A percentile compares a stretch with the other conserved stretches of the same genome.
phyloP scores from a whole-genome alignment of 1,140 invertebrate species.

The Drosophila leontia region DNA sequence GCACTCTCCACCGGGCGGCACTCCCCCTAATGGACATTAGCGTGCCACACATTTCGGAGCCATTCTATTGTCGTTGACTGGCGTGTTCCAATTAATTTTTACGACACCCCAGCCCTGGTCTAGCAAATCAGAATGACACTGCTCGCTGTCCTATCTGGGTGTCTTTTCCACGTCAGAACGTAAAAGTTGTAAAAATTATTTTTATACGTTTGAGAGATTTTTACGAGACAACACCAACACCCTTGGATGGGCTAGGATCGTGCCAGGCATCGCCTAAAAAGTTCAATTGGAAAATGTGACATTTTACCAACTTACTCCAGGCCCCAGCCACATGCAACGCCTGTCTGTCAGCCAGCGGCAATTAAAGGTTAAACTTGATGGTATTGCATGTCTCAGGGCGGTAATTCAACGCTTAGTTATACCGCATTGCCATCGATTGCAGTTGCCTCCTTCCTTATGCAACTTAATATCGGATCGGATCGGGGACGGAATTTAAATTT shows the following conservation, averaged over 20 bases:
- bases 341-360: constrained; percentile 26
- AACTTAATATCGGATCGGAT: constrained; percentile 10
- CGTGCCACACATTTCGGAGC: constrained; percentile 49
- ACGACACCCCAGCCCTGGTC: constrained; percentile 36
- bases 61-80: constrained; percentile 17
- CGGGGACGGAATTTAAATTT: constrained; percentile 37
- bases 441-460: constrained; percentile 27
- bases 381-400: constrained; percentile 58
- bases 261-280: constrained; percentile 59
- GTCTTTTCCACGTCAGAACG: not conserved
- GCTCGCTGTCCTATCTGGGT: not conserved
- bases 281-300: constrained; percentile 61
- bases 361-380: constrained; percentile 69
- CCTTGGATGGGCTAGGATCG: constrained; percentile 13
- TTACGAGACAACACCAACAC: constrained; percentile 57
- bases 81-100: constrained; percentile 77
- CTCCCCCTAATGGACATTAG: constrained; percentile 62
- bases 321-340: constrained; percentile 59
- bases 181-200: constrained; percentile 74
- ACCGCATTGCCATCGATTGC: constrained; percentile 61
- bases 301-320: constrained; percentile 4
- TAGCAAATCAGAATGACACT: constrained; percentile 52
- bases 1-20: constrained; percentile 29
- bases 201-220: constrained; percentile 62
- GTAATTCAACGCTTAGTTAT: constrained; percentile 35